Conservation (phyloP, 2,113 vertebrate species). For the Hydrochoerus hydrochaeris region DNA sequence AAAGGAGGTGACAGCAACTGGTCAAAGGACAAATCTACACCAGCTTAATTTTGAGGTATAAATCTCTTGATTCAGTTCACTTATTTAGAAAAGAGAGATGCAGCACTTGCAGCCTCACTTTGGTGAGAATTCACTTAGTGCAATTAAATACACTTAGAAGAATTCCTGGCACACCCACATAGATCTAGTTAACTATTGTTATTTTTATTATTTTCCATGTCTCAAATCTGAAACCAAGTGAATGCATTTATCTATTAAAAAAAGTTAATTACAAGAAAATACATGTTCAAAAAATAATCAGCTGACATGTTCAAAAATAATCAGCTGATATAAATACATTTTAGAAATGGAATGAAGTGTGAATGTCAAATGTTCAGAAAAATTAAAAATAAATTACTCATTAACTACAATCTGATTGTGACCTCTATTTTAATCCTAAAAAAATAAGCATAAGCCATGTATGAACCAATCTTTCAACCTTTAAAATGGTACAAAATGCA, state of each 20-base stretch:
- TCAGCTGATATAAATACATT: not conserved
- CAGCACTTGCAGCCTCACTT: not conserved
- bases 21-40: not conserved
- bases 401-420: not conserved
- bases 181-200: not conserved
- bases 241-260: constrained; percentile 1
- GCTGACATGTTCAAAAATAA: constrained; percentile 2
- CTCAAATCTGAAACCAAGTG: not conserved
- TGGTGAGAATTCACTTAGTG: not conserved
- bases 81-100: not conserved
- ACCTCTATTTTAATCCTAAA: constrained; percentile 27
- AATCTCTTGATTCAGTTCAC: not conserved
- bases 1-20: not conserved
- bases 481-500: not conserved
- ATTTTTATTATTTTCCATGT: not conserved
- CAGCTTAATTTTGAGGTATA: not conserved
- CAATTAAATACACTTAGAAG: not conserved
- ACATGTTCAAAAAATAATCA: constrained; percentile 14
- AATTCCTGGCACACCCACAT: not conserved
- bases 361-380: constrained; percentile 31
- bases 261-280: constrained; percentile 45
- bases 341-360: not conserved
- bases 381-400: constrained; percentile 51
- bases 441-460: not conserved
- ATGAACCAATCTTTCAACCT: not conserved